A percentile compares a stretch with the other conserved stretches of the same genome.
These are phyloP conservation scores for Chorisops tibialis DNA, from an alignment of 2,888 invertebrate genomes.

Conservation along the genomic window DNA sequence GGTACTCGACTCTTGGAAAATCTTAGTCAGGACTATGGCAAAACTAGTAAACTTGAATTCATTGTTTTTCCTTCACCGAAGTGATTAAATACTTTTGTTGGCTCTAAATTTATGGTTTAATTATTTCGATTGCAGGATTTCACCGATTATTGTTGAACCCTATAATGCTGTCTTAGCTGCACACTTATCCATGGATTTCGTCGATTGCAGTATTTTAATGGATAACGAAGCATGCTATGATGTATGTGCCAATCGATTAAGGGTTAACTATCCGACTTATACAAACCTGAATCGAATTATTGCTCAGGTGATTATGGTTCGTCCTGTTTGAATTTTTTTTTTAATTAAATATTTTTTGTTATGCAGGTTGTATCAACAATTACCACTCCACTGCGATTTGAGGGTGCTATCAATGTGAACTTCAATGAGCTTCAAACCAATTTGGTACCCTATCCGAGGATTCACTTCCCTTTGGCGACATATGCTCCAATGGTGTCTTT, in stretches of 20 bases:
- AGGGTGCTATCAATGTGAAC: conserved; percentile 63
- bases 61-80: conserved; percentile 82
- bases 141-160: conserved; percentile 73
- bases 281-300: conserved; percentile 80
- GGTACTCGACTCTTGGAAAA: conserved; percentile 65
- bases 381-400: conserved; percentile 68
- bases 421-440: conserved; percentile 77
- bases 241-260: conserved; percentile 70
- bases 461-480: conserved; percentile 79
- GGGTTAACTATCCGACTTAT: conserved; percentile 76
- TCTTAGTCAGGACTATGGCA: conserved; percentile 62
- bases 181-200: conserved; percentile 65
- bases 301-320: conserved; percentile 58
- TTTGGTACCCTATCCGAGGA: conserved; percentile 80
- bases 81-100: conserved; percentile 35
- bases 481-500: conserved; percentile 68
- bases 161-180: conserved; percentile 71
- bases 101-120: conserved; percentile 38
- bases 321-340: conserved; percentile 38
- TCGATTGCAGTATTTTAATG: conserved; percentile 69
- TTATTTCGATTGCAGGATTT: conserved; percentile 53
- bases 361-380: conserved; percentile 64
- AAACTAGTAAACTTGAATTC: conserved; percentile 63
- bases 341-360: not conserved
- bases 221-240: conserved; percentile 76